Percentiles rank a stretch among this genome's conserved stretches.
phyloP scores from a whole-genome alignment of 2,113 vertebrate species.

The Seriola quinqueradiata region DNA sequence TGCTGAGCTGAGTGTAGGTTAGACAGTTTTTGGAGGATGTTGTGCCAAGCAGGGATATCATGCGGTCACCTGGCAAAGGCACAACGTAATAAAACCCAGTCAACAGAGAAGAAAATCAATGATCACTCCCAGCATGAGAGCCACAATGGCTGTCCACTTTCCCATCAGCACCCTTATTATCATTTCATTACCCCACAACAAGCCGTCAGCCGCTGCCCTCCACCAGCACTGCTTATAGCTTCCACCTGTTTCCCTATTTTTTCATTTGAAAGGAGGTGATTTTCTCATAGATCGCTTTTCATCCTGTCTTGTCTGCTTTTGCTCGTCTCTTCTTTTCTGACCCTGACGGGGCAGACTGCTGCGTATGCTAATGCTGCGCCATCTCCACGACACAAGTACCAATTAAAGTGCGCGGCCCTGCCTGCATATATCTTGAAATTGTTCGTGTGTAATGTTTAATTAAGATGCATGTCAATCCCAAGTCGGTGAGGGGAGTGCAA shows the following conservation, averaged over 20 bases:
- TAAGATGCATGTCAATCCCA: conserved; percentile 66
- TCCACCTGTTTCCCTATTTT: conserved; percentile 40
- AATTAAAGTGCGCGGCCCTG: conserved; percentile 65
- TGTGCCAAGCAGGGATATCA: conserved; percentile 42
- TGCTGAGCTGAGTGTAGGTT: background rate
- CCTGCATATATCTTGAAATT: conserved; percentile 60
- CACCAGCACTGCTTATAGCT: conserved; percentile 21
- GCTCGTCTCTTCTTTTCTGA: conserved; percentile 30
- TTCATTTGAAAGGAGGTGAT: conserved; percentile 60
- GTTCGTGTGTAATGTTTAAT: conserved; percentile 72
- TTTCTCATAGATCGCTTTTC: conserved; percentile 47
- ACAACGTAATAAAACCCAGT: conserved; percentile 74
- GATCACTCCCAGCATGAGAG: conserved; percentile 71
- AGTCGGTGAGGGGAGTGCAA: conserved; percentile 21
- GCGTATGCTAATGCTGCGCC: conserved; percentile 60
- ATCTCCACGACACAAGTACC: conserved; percentile 62
- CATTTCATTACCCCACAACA: conserved; percentile 73
- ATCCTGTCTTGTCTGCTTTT: conserved; percentile 43
- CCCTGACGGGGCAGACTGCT: conserved; percentile 45
- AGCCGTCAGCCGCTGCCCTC: conserved; percentile 49
- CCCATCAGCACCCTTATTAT: conserved; percentile 74
- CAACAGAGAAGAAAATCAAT: conserved; percentile 83
- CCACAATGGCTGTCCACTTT: conserved; percentile 58
- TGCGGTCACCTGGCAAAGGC: conserved; percentile 65
- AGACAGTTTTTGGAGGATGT: background rate